Conservation (phyloP, 2,797 vertebrate genomes). For the Ambastaia sidthimunki region DNA sequence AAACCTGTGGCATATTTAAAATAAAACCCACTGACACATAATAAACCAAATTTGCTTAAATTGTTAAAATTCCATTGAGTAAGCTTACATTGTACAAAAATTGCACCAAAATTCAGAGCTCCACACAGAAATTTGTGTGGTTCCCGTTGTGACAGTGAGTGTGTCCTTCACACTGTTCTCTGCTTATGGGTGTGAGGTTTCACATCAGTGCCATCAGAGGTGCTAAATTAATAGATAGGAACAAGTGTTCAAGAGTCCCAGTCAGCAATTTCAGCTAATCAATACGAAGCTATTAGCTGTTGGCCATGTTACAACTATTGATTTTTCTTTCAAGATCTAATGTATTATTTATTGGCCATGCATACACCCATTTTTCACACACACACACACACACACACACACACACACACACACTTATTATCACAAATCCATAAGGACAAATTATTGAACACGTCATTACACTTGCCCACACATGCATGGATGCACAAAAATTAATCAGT, state of each 20-base stretch:
- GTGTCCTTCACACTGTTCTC: constrained; percentile 66
- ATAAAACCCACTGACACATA: no score
- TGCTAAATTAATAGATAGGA: constrained; percentile 71
- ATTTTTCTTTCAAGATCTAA: constrained; percentile 61
- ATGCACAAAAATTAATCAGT: background rate
- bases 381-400: constrained; percentile 15
- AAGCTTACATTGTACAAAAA: background rate
- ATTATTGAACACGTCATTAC: constrained; percentile 21
- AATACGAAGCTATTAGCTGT: constrained; percentile 77
- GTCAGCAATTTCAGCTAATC: constrained; percentile 73
- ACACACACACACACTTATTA: background rate
- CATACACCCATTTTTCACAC: constrained; percentile 52
- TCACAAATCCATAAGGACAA: constrained; percentile 24
- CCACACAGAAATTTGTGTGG: constrained; percentile 19
- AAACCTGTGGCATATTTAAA: no score
- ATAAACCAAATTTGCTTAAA: background rate
- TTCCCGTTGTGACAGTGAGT: constrained; percentile 35
- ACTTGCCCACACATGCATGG: constrained; percentile 9
- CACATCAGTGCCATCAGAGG: constrained; percentile 69
- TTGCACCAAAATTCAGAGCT: background rate
- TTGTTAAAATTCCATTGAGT: background rate
- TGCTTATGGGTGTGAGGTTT: constrained; percentile 64
- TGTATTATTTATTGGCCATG: constrained; percentile 69
- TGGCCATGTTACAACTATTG: constrained; percentile 75
- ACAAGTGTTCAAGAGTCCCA: constrained; percentile 73